Percentiles rank a stretch among this genome's conserved stretches.
These are phyloP conservation scores for Riparia riparia DNA, from an alignment of 2,113 vertebrate species.

Conservation along the genomic window DNA sequence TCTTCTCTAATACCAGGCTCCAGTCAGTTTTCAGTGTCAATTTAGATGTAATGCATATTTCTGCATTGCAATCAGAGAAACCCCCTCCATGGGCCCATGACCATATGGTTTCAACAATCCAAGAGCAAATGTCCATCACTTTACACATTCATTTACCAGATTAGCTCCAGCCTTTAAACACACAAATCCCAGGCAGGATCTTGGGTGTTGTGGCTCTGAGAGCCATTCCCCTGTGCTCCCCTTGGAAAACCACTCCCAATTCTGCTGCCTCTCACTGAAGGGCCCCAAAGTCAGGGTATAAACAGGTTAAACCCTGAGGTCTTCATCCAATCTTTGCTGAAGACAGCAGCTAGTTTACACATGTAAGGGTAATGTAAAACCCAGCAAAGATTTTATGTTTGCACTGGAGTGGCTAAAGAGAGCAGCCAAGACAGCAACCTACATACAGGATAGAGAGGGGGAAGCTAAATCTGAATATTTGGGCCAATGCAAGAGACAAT, in stretches of 20 bases:
- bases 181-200: background rate
- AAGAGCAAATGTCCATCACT: slow-evolving; percentile 37
- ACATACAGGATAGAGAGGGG: background rate
- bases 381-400: background rate
- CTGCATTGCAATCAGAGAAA: slow-evolving; percentile 25
- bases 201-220: background rate
- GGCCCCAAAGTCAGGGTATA: background rate
- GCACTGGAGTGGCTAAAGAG: background rate
- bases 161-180: slow-evolving; percentile 56
- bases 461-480: background rate
- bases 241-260: background rate
- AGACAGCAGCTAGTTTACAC: background rate
- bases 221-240: background rate
- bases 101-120: slow-evolving; percentile 59
- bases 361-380: background rate
- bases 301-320: slow-evolving; percentile 1
- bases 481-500: fast-evolving
- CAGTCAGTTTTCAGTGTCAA: slow-evolving; percentile 57
- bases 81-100: slow-evolving; percentile 9
- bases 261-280: background rate
- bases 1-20: slow-evolving; percentile 62
- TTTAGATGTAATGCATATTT: slow-evolving; percentile 62
- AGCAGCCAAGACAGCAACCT: background rate
- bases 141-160: slow-evolving; percentile 6
- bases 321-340: background rate